These are phyloP conservation scores for Drosophila subsilvestris DNA, from an alignment of 2,888 invertebrate species.

Conservation along the genomic window DNA sequence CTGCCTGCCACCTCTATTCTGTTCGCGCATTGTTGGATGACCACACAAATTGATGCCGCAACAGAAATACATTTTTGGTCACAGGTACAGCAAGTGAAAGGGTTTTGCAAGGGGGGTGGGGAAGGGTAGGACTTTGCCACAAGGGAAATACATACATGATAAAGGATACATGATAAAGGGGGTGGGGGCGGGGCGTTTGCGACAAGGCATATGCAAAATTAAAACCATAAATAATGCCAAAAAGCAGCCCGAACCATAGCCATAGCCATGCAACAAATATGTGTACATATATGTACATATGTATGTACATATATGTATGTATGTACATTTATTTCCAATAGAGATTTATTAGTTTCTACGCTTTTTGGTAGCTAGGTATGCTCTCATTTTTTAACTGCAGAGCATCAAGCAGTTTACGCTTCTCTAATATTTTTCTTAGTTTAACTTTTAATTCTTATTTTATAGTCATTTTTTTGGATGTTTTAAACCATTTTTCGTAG, in stretches of 20 bases:
- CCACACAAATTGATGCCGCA: constrained; percentile 40
- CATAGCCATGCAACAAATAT: background rate
- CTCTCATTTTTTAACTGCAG: no score
- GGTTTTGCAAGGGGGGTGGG: background rate
- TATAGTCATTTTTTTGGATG: no score
- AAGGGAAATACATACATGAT: background rate
- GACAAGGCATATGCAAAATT: constrained; percentile 32
- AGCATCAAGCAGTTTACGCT: no score
- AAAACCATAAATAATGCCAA: constrained; percentile 33
- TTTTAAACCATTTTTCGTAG: no score
- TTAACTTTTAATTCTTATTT: no score
- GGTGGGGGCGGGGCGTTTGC: background rate
- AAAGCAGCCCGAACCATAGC: background rate
- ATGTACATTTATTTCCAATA: background rate
- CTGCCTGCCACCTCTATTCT: constrained; percentile 5
- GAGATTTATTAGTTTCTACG: no score
- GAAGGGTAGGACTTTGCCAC: background rate
- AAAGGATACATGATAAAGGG: background rate
- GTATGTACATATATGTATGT: no score
- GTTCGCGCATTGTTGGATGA: constrained; percentile 22
- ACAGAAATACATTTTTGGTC: constrained; percentile 26
- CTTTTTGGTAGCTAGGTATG: no score
- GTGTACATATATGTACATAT: background rate
- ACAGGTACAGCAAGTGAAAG: background rate
- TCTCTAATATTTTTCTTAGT: no score